phyloP scores from a whole-genome alignment of 1,140 invertebrate genomes.

The Dryas iulia region DNA sequence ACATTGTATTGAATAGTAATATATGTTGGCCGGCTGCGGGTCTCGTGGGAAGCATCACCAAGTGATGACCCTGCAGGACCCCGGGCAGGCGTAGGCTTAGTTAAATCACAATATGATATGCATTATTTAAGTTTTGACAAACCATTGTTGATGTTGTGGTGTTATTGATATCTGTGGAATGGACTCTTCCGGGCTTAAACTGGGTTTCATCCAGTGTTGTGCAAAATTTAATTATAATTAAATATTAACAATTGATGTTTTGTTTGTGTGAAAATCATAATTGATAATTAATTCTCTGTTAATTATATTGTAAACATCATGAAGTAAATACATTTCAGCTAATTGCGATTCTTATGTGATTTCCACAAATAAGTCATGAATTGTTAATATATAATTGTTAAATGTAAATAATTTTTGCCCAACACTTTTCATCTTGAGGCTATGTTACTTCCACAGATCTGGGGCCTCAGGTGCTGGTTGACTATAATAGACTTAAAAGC shows the following conservation, averaged over 20 bases:
- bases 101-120: slow-evolving; percentile 58
- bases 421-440: slow-evolving; percentile 51
- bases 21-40: slow-evolving; percentile 22
- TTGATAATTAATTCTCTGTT: too few relatives aligned
- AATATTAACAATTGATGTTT: too few relatives aligned
- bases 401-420: too few relatives aligned
- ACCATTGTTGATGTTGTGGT: slow-evolving; percentile 52
- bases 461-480: neutral
- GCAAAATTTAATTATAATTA: too few relatives aligned
- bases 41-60: slow-evolving; percentile 34
- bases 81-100: slow-evolving; percentile 46
- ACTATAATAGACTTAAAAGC: neutral
- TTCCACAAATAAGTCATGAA: too few relatives aligned
- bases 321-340: too few relatives aligned
- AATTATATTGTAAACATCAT: too few relatives aligned
- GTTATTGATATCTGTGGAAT: slow-evolving; percentile 33
- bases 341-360: too few relatives aligned
- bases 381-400: too few relatives aligned
- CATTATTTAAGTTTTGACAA: slow-evolving; percentile 71
- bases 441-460: slow-evolving; percentile 43
- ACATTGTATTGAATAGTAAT: slow-evolving; percentile 38
- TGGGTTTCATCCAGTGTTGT: too few relatives aligned
- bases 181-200: slow-evolving; percentile 25
- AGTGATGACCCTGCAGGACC: slow-evolving; percentile 32
- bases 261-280: too few relatives aligned